Evolutionary conservation across 1,140 invertebrate genomes (phyloP).

Genomic region (Brachionus plicatilis): DNA sequence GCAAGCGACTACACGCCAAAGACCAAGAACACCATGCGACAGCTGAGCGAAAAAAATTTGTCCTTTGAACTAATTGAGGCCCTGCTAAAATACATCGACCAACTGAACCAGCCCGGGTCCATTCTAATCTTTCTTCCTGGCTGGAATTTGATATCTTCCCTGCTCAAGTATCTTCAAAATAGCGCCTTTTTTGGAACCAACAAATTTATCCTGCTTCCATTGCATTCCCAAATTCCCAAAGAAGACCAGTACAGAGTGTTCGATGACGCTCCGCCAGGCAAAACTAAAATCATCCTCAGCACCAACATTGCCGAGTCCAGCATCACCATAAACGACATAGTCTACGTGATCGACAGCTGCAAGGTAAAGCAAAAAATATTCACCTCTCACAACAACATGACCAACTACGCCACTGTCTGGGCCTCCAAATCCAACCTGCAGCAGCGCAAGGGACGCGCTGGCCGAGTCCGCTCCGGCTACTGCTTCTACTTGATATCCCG

Average conservation of each 20-base stretch:
- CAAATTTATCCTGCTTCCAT: background rate
- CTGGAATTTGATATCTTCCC: background rate
- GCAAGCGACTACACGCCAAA: slow-evolving; percentile 55
- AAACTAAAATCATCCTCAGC: slow-evolving; percentile 55
- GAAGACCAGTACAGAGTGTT: slow-evolving; percentile 39
- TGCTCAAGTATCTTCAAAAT: background rate
- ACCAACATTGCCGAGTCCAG: slow-evolving; percentile 60
- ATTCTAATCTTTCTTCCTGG: slow-evolving; percentile 32
- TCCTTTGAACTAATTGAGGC: slow-evolving; percentile 83
- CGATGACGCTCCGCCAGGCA: slow-evolving; percentile 40
- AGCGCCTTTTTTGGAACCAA: background rate
- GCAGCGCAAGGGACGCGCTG: slow-evolving; percentile 66
- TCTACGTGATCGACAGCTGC: slow-evolving; percentile 56
- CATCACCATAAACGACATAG: slow-evolving; percentile 57
- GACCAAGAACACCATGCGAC: slow-evolving; percentile 67
- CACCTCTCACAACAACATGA: slow-evolving; percentile 57
- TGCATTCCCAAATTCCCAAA: slow-evolving; percentile 20
- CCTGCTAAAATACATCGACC: background rate
- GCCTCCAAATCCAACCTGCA: slow-evolving; percentile 63
- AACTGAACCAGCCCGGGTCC: background rate
- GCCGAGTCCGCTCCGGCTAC: slow-evolving; percentile 67
- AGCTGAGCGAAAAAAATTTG: slow-evolving; percentile 78
- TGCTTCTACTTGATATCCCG: slow-evolving; percentile 68
- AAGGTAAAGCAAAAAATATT: slow-evolving; percentile 48
- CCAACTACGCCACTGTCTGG: slow-evolving; percentile 58